Evolutionary conservation across 2,797 vertebrate genomes (phyloP).

Genomic region (Gymnoscopelus braueri): DNA sequence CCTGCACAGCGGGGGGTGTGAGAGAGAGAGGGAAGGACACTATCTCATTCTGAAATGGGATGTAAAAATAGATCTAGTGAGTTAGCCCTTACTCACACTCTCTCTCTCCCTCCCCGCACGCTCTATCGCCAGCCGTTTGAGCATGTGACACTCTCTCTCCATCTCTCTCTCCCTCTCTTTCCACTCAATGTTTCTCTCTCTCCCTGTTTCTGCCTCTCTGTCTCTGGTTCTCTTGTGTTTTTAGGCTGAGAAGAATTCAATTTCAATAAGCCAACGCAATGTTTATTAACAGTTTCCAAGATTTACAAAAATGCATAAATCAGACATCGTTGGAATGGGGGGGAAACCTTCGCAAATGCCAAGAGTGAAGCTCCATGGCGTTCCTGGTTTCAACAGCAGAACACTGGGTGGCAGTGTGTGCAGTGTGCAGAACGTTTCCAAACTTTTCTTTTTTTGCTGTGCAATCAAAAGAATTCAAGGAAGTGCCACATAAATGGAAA

Average conservation of each 20-base stretch:
- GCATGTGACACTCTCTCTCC: slow-evolving; percentile 24
- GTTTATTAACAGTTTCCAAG: slow-evolving; percentile 44
- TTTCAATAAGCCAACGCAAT: slow-evolving; percentile 14
- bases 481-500: slow-evolving; percentile 51
- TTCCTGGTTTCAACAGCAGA: slow-evolving; percentile 26
- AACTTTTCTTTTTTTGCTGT: slow-evolving; percentile 37
- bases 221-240: slow-evolving; percentile 47
- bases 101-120: slow-evolving; percentile 17
- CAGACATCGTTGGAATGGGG: slow-evolving; percentile 9
- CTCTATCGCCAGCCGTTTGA: background rate
- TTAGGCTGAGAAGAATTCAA: no score
- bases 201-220: slow-evolving; percentile 25
- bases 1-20: slow-evolving; percentile 46
- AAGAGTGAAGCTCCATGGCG: slow-evolving; percentile 23
- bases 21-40: slow-evolving; percentile 72
- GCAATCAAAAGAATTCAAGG: slow-evolving; percentile 39
- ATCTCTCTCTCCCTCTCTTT: slow-evolving; percentile 22
- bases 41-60: slow-evolving; percentile 82
- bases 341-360: background rate
- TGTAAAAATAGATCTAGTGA: slow-evolving; percentile 78
- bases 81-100: slow-evolving; percentile 53
- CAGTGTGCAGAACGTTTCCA: slow-evolving; percentile 29
- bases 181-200: background rate
- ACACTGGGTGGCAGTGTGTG: slow-evolving; percentile 32
- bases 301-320: slow-evolving; percentile 15